Percentiles rank a stretch among this genome's conserved stretches.
Conservation (phyloP, 2,888 invertebrate genomes). For the Acleris laterana region DNA sequence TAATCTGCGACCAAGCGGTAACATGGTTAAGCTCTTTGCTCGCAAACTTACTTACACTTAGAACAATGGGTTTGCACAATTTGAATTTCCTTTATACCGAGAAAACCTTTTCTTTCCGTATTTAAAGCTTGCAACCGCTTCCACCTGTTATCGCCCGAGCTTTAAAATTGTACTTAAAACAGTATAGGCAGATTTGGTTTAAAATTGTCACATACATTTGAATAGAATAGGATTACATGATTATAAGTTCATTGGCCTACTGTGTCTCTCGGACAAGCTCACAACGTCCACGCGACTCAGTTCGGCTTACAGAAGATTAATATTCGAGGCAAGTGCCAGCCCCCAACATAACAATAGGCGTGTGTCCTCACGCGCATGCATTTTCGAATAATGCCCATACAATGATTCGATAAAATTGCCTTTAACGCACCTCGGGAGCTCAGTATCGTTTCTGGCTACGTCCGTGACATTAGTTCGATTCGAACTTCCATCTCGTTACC, state of each 20-base stretch:
- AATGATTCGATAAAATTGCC: constrained; percentile 79
- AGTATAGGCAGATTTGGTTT: background rate
- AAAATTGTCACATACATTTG: background rate
- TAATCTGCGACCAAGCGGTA: constrained; percentile 59
- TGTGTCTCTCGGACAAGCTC: constrained; percentile 57
- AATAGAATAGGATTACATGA: constrained; percentile 5
- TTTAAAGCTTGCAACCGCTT: constrained; percentile 54
- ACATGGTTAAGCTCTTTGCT: constrained; percentile 67
- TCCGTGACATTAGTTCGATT: constrained; percentile 38
- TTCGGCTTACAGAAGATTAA: constrained; percentile 76
- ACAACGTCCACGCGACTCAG: constrained; percentile 54
- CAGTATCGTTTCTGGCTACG: constrained; percentile 70
- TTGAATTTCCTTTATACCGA: constrained; percentile 61
- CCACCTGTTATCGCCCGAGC: constrained; percentile 39
- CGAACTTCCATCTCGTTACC: constrained; percentile 3
- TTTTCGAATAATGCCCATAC: constrained; percentile 83
- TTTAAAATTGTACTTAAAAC: constrained; percentile 5
- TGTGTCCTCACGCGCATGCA: constrained; percentile 74
- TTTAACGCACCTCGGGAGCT: constrained; percentile 62
- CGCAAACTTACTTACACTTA: constrained; percentile 49
- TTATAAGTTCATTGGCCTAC: constrained; percentile 69
- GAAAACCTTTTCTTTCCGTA: constrained; percentile 59
- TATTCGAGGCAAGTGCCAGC: constrained; percentile 75
- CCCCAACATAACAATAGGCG: constrained; percentile 74
- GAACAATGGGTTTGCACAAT: constrained; percentile 68